phyloP scores from a whole-genome alignment of 2,888 invertebrate genomes.

The Eristalis intricaria region DNA sequence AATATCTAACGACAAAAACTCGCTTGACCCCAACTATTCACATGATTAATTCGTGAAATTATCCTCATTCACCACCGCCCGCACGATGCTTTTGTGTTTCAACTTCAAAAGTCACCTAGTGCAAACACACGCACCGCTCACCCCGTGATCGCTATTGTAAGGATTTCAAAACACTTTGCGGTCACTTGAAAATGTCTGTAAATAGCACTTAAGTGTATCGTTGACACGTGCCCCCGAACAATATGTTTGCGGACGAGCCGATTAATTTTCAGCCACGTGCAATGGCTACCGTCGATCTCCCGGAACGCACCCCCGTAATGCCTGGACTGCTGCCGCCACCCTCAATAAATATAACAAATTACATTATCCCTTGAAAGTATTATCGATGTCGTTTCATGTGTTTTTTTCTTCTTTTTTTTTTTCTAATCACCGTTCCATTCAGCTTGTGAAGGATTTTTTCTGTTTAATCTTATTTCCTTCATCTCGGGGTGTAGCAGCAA shows the following conservation, averaged over 20 bases:
- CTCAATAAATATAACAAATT: conserved; percentile 66
- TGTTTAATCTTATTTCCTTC: conserved; percentile 30
- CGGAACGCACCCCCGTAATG: conserved; percentile 53
- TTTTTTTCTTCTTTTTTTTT: conserved; percentile 5
- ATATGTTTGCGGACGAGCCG: conserved; percentile 68
- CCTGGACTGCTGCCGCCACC: conserved; percentile 27
- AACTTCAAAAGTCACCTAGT: conserved; percentile 38
- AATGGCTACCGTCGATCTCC: conserved; percentile 54
- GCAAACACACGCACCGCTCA: conserved; percentile 6
- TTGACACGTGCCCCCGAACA: conserved; percentile 66
- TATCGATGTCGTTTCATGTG: conserved; percentile 28
- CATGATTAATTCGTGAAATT: neutral
- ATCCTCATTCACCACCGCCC: neutral
- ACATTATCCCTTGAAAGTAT: conserved; percentile 58
- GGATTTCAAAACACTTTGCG: conserved; percentile 57
- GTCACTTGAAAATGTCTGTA: conserved; percentile 63
- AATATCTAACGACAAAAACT: neutral
- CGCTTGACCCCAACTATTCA: neutral
- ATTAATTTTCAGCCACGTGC: conserved; percentile 69
- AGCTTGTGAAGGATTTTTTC: conserved; percentile 19
- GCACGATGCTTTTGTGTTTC: neutral
- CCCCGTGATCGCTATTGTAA: conserved; percentile 42
- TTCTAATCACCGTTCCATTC: conserved; percentile 11
- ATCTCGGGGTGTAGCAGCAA: neutral
- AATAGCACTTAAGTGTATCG: conserved; percentile 70